Evolutionary conservation across 2,888 invertebrate species (phyloP).

Genomic region (Dyspetes luteomarginatus): DNA sequence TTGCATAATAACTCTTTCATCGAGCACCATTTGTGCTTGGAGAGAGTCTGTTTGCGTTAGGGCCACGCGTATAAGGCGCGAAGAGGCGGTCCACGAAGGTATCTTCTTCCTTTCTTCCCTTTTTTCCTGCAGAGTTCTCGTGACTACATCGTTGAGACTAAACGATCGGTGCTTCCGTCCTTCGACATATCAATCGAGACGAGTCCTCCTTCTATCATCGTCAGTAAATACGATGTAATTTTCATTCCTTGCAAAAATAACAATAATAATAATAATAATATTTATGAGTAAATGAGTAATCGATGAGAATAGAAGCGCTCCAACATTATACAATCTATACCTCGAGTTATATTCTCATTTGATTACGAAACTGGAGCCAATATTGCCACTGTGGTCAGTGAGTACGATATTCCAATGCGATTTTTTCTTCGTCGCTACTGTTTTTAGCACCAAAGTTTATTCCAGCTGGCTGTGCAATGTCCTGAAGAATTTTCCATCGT

Average conservation of each 20-base stretch:
- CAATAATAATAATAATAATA: conserved; percentile 9
- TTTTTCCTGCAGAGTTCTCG: conserved; percentile 34
- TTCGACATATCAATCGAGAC: conserved; percentile 1
- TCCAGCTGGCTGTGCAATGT: neutral
- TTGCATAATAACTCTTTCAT: conserved; percentile 47
- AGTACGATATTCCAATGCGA: conserved; percentile 1
- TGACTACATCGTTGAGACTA: conserved; percentile 51
- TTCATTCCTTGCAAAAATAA: conserved; percentile 23
- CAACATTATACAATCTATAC: conserved; percentile 33
- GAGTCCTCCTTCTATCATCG: no score
- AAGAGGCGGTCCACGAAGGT: conserved; percentile 74
- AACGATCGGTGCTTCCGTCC: conserved; percentile 49
- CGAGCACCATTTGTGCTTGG: conserved; percentile 69
- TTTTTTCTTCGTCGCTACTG: neutral
- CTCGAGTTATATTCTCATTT: conserved; percentile 58
- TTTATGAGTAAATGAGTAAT: conserved; percentile 4
- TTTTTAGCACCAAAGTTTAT: neutral
- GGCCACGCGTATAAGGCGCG: conserved; percentile 53
- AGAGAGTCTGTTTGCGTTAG: conserved; percentile 41
- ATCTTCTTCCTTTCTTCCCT: conserved; percentile 67
- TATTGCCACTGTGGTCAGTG: conserved; percentile 52
- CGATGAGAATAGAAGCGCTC: conserved; percentile 24
- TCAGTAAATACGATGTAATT: neutral
- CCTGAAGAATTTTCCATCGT: neutral
- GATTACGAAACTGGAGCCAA: conserved; percentile 63